Evolutionary conservation across 2,797 vertebrate genomes (phyloP), one percentile per base, ranked within the genome.

Genomic region (Alcedo quadribrachys): DNA sequence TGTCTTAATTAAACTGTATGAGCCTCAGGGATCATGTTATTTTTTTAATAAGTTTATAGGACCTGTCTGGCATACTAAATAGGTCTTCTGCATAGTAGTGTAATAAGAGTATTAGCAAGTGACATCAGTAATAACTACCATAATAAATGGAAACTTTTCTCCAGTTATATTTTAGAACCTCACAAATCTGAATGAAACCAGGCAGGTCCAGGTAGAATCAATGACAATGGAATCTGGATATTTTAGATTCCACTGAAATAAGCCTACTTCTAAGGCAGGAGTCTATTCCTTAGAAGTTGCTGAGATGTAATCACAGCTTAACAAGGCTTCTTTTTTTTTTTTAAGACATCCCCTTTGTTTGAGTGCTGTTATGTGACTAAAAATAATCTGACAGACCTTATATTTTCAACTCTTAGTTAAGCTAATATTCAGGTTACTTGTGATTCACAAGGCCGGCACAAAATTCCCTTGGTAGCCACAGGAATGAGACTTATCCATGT

Each of bases 181-280:
- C 16, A 48, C 25, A 88, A 66, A 3, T 17, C 66, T 87, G 70
- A 84, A 87, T 19, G 35, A 84, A 22, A 5, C 60, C 37, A 83
- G 46, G 9, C 27, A 89, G 48, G 85, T 45, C n/a, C 75, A 82
- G 66, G 65, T 16, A 81, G 79, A 96, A 87, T 57, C 45, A 67
- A 46, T 68, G 54, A 42, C 2, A 5, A 28, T 5, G 22, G 17
- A 91, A 80, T 32, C 5, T 32, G 12, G n/a, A 33, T 8, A 28
- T 63, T 85, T 92, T 80, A 83, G 17, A 20, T 83, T 16, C 7
- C 53, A 81, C 73, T 76, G 45, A 93, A 96, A 75, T 54, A 74
- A 87, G 2, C 20, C 54, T 51, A 16, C 8, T 43, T 89, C 42
- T 83, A 16, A 46, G 32, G 60, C 71, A 89, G 62, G 21, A 71